These are phyloP conservation scores for Furcifer pardalis DNA, from an alignment of 2,797 vertebrate species.

Conservation along the genomic window DNA sequence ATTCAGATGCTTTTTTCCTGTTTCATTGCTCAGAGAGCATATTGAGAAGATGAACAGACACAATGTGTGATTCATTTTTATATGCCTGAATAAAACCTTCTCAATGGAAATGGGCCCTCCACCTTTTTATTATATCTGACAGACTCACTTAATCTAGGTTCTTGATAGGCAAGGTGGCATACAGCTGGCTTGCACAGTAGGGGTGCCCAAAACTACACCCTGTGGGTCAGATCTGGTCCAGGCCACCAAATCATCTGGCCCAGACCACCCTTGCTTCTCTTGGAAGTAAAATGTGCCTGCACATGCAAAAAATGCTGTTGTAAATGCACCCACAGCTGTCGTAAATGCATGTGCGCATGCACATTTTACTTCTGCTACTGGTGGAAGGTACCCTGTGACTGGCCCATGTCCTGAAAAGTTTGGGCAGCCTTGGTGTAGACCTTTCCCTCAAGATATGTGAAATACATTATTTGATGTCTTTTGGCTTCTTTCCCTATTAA, in stretches of 20 bases:
- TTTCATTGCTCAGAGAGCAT: slow-evolving; percentile 40
- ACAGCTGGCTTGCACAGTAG: too few relatives aligned
- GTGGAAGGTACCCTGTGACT: too few relatives aligned
- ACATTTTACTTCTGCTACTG: too few relatives aligned
- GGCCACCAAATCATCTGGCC: too few relatives aligned
- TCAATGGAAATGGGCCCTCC: slow-evolving; percentile 32
- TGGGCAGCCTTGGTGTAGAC: neutral
- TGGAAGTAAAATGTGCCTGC: too few relatives aligned
- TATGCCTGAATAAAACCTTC: slow-evolving; percentile 35
- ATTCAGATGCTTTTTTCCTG: slow-evolving; percentile 20
- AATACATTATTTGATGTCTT: slow-evolving; percentile 4
- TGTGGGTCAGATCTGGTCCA: too few relatives aligned
- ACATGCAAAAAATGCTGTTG: too few relatives aligned
- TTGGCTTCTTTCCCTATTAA: slow-evolving; percentile 29
- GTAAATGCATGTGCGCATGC: too few relatives aligned
- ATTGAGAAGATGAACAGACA: slow-evolving; percentile 44
- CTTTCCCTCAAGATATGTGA: slow-evolving; percentile 25
- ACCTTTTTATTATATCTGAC: slow-evolving; percentile 28
- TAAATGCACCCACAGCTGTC: too few relatives aligned
- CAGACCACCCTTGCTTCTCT: too few relatives aligned
- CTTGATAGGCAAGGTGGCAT: neutral
- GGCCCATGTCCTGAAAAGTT: too few relatives aligned
- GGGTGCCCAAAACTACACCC: too few relatives aligned
- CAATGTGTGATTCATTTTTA: slow-evolving; percentile 17
- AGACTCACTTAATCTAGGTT: slow-evolving; percentile 19